Base-by-base conservation (phyloP, 1,140 invertebrate genomes). In the Dermatophagoides farinae region DNA sequence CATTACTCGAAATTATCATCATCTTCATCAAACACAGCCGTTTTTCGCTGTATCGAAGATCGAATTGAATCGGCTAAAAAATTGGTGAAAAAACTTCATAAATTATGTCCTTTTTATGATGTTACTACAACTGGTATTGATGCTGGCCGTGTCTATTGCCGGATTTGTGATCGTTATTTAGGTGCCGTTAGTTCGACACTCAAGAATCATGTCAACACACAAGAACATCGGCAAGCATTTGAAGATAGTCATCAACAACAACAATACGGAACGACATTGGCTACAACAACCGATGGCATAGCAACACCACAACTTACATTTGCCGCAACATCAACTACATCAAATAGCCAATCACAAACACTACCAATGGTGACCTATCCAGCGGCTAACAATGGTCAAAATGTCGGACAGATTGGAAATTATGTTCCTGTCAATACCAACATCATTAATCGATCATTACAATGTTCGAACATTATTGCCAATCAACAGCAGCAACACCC, bases 201-300 rank as follows among this genome's bases (percentile, higher is more conserved):
- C 2, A 60, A 60, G 44, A 60, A 60, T 41, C 58, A 60, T 52
- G 58, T 60, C 47, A 60, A 60, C 46, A 60, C 58, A 39, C 58
- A 60, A 25, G 58, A 60, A 52, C 58, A 60, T 43, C 25, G 44
- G 25, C 58, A 60, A 25, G 58, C 58, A n/a, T 31, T 23, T 25
- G 58, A 60, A 37, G 58, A 60, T 25, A 60, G 58, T 60, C 53
- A 49, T 14, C 44, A 59, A 22, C 41, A 18, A 6, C 49, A 25
- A 11, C 25, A 23, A 46, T 46, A 4, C 5, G 16, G 2, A 10
- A 46, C 44, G 31, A 31, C n/a, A 53, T 39, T 22, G 11, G 51
- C 18, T 23, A 8, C 46, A 9, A 47, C 46, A 23, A 47, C 1
- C 8, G 31, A 31, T 31, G 31, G 2, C 31, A 31, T 31, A 31